These are phyloP conservation scores for Clostera curtula DNA, from an alignment of 2,888 invertebrate species.

Conservation along the genomic window DNA sequence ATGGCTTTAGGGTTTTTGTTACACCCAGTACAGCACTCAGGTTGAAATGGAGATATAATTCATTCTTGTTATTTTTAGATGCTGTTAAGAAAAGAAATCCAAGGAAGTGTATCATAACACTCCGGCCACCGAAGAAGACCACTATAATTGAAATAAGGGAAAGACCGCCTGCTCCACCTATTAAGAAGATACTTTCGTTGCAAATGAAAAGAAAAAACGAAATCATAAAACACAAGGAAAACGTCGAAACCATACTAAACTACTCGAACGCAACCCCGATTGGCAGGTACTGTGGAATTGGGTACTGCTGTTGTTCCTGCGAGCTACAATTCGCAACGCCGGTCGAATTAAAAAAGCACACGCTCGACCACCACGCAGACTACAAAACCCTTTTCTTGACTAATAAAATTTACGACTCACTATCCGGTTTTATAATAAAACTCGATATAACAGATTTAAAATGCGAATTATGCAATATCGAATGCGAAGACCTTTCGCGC, in stretches of 20 bases:
- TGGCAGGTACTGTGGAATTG: constrained; percentile 24
- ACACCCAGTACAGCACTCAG: no score
- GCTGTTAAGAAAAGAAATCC: not conserved
- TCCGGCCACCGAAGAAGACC: not conserved
- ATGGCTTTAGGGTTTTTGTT: no score
- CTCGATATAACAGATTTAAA: constrained; percentile 42
- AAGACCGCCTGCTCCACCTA: no score
- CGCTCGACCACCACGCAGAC: constrained; percentile 18
- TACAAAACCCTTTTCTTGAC: constrained; percentile 14
- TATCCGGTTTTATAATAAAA: constrained; percentile 29
- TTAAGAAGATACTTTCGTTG: not conserved
- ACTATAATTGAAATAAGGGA: not conserved
- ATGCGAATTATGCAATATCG: constrained; percentile 36
- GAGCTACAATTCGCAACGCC: constrained; percentile 27
- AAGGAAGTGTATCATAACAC: not conserved
- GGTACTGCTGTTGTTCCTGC: constrained; percentile 41
- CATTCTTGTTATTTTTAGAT: constrained; percentile 1
- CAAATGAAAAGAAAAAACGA: constrained; percentile 9
- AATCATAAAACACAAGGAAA: constrained; percentile 27
- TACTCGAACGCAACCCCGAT: constrained; percentile 38
- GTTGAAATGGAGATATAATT: no score
- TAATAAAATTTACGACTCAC: constrained; percentile 14
- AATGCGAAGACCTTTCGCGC: constrained; percentile 20
- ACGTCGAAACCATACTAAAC: constrained; percentile 22
- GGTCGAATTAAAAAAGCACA: constrained; percentile 37